These are phyloP conservation scores for Eristalis intricaria DNA, from an alignment of 2,888 invertebrate species.

Conservation along the genomic window DNA sequence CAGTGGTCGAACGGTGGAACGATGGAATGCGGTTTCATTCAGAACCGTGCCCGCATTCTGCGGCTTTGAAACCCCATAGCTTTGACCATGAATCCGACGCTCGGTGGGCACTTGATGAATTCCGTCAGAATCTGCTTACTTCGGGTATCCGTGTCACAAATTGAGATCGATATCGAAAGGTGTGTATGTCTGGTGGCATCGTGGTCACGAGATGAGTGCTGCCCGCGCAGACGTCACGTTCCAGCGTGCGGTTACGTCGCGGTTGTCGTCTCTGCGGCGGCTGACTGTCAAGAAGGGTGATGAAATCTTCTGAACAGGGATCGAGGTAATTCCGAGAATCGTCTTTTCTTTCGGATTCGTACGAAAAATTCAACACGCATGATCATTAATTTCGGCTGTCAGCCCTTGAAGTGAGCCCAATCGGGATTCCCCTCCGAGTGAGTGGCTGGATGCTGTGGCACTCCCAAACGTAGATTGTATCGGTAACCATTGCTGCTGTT, in stretches of 20 bases:
- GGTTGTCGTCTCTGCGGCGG: conserved; percentile 7
- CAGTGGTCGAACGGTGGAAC: too few species aligned
- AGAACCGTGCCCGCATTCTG: conserved; percentile 48
- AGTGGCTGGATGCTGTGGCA: not conserved
- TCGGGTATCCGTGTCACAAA: conserved; percentile 23
- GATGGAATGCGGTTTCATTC: conserved; percentile 32
- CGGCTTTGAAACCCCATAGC: conserved; percentile 62
- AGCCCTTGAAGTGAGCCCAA: conserved; percentile 17
- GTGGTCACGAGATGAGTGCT: conserved; percentile 63
- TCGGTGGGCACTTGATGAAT: not conserved
- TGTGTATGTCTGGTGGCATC: conserved; percentile 40
- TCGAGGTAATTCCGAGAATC: not conserved
- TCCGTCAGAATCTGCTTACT: not conserved
- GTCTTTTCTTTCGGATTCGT: not conserved
- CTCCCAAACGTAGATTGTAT: not conserved
- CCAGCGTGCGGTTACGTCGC: not conserved
- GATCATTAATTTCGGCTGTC: conserved; percentile 42
- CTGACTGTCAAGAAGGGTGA: conserved; percentile 20
- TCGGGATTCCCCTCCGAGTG: not conserved
- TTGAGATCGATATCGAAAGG: conserved; percentile 60
- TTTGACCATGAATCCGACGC: conserved; percentile 66
- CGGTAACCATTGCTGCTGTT: not conserved
- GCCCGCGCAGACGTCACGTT: conserved; percentile 52
- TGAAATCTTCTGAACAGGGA: conserved; percentile 11
- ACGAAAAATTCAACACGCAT: not conserved